Base-by-base conservation (phyloP, 2,797 vertebrate species). In the Myripristis jacobus region DNA sequence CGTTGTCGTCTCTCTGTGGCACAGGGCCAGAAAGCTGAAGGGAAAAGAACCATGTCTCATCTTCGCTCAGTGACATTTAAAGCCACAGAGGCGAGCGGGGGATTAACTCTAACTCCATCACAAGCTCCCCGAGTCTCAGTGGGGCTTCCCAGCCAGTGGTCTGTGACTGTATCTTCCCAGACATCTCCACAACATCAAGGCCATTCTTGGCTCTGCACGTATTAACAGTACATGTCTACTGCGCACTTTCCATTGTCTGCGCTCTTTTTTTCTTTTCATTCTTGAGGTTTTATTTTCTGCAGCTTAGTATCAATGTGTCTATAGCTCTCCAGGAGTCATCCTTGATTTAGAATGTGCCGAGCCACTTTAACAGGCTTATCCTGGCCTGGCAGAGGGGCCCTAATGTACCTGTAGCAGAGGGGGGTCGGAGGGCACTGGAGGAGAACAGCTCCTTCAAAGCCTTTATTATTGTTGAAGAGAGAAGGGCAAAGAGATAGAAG, bases 361-460 rank as follows among this genome's bases (percentile, higher is more conserved):
- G 75, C 75, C 81, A 83, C 86, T 90, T 82, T 64, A 81, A 82
- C 66, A 71, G 86, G 80, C 78, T 92, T 88, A 91, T 88, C 80
- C 73, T 43, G 68, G 43, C 56, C 38, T 70, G 34, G 15, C 9
- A 38, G 74, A 54, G 65, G 64, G 29, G 51, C 57, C 44, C 2
- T 63, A 79, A 88, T 91, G 81, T 85, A 80, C 80, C 78, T 79
- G 47, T 15, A 65, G 56, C 80, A 19, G 34, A 59, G 81, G 79
- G 60, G 66, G 76, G 60, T 69, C 18, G 1, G 31, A 52, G 56
- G 73, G 52, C 57, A 54, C 58, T 70, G 68, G 73, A 55, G 61
- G 70, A 66, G 81, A 88, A 57, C 4, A 0, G 68, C 77, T 75
- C 55, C 60, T 70, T 88, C 46, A 77, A 81, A 87, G 71, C 50